Conservation (phyloP, 2,797 vertebrate genomes). For the Gallinago nigripennis region DNA sequence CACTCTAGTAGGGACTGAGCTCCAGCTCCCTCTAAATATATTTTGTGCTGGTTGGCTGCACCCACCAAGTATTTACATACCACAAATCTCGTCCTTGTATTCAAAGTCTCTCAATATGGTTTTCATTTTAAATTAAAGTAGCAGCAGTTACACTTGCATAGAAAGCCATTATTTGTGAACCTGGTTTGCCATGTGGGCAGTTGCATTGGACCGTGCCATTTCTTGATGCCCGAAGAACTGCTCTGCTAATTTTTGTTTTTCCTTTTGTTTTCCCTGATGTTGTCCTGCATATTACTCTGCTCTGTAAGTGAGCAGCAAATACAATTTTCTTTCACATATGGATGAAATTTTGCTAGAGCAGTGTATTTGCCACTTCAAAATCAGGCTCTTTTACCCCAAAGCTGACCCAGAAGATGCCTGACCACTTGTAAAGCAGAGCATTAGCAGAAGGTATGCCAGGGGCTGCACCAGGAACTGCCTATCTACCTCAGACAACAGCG, state of each 20-base stretch:
- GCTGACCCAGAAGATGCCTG: not conserved
- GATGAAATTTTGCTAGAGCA: not conserved
- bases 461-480: not conserved
- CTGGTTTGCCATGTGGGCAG: not conserved
- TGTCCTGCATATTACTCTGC: not conserved
- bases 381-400: not conserved
- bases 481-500: rapidly evolving
- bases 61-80: constrained; percentile 1
- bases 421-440: not conserved
- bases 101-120: not conserved
- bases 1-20: not conserved
- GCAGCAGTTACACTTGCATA: not conserved
- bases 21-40: not conserved
- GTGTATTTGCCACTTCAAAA: not conserved
- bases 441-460: rapidly evolving
- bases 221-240: not conserved
- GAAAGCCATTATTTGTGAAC: not conserved
- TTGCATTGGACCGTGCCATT: not conserved
- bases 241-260: not conserved
- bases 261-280: not conserved
- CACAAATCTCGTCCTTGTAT: not conserved
- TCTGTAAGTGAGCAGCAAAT: not conserved
- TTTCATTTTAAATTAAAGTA: not conserved
- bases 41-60: constrained; percentile 32
- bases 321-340: not conserved